These are phyloP conservation scores for Stegodyphus dumicola DNA, from an alignment of 1,140 invertebrate species.

Conservation along the genomic window DNA sequence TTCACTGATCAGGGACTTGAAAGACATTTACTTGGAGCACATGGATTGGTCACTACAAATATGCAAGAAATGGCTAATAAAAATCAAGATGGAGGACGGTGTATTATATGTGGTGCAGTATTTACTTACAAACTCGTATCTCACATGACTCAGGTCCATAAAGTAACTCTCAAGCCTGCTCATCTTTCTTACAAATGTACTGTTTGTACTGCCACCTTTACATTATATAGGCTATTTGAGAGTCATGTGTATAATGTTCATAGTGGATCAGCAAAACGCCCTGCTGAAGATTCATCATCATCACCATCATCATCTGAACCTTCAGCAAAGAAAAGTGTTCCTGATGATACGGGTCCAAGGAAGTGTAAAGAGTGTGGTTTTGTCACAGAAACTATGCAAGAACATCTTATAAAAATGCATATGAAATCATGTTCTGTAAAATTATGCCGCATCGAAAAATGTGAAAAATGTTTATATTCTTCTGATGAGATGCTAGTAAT, in stretches of 20 bases:
- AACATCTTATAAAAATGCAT: conserved; percentile 61
- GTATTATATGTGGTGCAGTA: conserved; percentile 91
- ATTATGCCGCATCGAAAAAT: conserved; percentile 64
- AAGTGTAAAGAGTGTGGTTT: conserved; percentile 59
- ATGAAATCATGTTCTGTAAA: conserved; percentile 62
- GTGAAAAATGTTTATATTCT: conserved; percentile 62
- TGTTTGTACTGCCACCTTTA: conserved; percentile 92
- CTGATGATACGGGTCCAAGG: not conserved
- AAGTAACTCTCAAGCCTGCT: conserved; percentile 89
- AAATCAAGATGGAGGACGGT: conserved; percentile 91
- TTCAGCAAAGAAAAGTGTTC: conserved; percentile 14
- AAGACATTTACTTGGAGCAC: conserved; percentile 90
- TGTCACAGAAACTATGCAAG: conserved; percentile 42
- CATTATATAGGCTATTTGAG: conserved; percentile 94
- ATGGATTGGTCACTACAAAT: conserved; percentile 92
- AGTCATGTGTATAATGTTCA: conserved; percentile 94
- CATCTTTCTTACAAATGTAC: conserved; percentile 95
- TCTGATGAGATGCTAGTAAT: conserved; percentile 63
- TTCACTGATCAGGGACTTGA: conserved; percentile 90
- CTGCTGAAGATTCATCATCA: conserved; percentile 74
- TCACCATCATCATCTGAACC: conserved; percentile 3
- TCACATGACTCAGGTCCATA: conserved; percentile 90
- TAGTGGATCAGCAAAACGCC: conserved; percentile 72
- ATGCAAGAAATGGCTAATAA: conserved; percentile 96
- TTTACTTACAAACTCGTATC: conserved; percentile 93